Evolutionary conservation across 1,140 invertebrate species (phyloP).

Genomic region (Drosophila teissieri): DNA sequence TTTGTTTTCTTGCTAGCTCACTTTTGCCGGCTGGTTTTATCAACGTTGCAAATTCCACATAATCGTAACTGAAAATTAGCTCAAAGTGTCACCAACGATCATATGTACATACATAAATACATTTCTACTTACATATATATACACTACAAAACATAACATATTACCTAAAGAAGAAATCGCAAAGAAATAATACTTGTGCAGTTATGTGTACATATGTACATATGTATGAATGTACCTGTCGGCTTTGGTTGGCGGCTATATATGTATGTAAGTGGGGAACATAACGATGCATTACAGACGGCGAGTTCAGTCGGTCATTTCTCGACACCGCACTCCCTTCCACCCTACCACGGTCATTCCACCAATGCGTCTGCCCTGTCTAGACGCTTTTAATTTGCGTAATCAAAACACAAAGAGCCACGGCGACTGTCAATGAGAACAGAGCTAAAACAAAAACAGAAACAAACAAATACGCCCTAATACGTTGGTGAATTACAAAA

Average conservation of each 20-base stretch:
- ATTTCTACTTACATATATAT: no score
- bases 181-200: not conserved
- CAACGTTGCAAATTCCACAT: slow-evolving; percentile 47
- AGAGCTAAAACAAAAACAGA: slow-evolving; percentile 54
- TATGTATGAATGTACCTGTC: no score
- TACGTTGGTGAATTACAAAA: slow-evolving; percentile 43
- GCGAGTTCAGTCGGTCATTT: slow-evolving; percentile 34
- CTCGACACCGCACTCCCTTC: not conserved
- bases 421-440: slow-evolving; percentile 74
- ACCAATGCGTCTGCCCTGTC: slow-evolving; percentile 35
- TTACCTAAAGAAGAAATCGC: no score
- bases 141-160: no score
- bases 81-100: slow-evolving; percentile 1
- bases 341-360: not conserved
- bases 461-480: slow-evolving; percentile 51
- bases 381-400: slow-evolving; percentile 80
- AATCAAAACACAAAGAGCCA: slow-evolving; percentile 75
- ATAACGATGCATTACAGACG: slow-evolving; percentile 21
- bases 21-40: slow-evolving; percentile 6
- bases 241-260: no score
- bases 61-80: slow-evolving; percentile 25
- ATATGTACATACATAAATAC: no score
- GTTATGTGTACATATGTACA: no score
- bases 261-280: not conserved
- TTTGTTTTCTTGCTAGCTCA: slow-evolving; percentile 34